Base-by-base conservation (phyloP, 1,140 invertebrate genomes). In the Brachionus plicatilis region DNA sequence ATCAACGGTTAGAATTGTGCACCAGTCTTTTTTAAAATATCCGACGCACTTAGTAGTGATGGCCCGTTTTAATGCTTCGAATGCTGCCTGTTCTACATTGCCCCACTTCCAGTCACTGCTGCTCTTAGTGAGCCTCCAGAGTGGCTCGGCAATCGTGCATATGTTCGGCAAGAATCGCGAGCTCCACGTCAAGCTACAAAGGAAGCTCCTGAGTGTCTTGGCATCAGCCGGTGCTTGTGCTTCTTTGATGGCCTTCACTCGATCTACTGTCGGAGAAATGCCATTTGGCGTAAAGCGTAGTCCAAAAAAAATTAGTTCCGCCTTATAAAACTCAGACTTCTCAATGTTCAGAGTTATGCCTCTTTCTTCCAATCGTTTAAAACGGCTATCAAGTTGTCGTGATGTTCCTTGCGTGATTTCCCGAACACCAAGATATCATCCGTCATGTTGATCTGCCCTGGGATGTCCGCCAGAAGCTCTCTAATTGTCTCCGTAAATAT, bases 371-470 rank as follows among this genome's bases (percentile, higher is more conserved):
- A 65, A 20, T 65, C 17, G 60, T n/a, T 68, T 29, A 68, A 33
- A 14, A 68, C 24, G 12, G 17, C 27, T n/a, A 33, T 60, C 17
- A 86, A 60, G 2, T 76, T 56, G 5, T 17, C 33, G 60, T 86
- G 83, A 72, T 86, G 86, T 83, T 86, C 85, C 14, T 53, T 50
- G n/a, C 37, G 14, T 14, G 41, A 47, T 78, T 76, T 85, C 12
- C 86, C 86, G 29, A 68, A 66, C 7, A 86, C 84, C 7, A 86
- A 12, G 14, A 86, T 86, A 65, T 86, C 86, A 70, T 86, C 85
- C 41, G 43, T 65, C 20, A 83, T 47, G 53, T 86, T 86, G 14
- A 29, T 41, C 7, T 56, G 45, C 24, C 85, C 85, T 11, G 43
- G 11, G 5, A 85, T 20, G 1, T 45, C 68, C 11, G n/a, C 9